Evolutionary conservation across 2,113 vertebrate species (phyloP), one percentile per base, ranked within the genome.

Genomic region (Chrysochloris asiatica): DNA sequence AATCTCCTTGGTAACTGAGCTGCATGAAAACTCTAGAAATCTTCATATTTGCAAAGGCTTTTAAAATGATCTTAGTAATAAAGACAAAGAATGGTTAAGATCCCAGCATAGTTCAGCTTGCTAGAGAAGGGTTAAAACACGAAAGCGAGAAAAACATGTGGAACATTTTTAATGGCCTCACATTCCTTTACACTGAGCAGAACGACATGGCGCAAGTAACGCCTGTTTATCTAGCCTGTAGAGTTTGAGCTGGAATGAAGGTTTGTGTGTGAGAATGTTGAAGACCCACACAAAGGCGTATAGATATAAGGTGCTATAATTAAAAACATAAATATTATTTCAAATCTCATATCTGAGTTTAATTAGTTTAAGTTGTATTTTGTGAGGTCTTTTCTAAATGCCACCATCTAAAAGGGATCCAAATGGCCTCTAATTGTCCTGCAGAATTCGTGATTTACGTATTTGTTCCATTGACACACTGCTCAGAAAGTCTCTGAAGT

Each of bases 101-200:
- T 95, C 94, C 91, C 88, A 78, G 92, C 28, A 63, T 47, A 50
- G 16, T 13, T 28, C 78, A 81, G 73, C 30, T 75, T 76, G 89
- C 73, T 16, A 93, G 54, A 65, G 69, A 95, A 92, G 94, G 86
- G 95, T 94, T 95, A 94, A 95, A 73, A 61, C 54, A 10, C 45
- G 85, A 30, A 72, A 71, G 72, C 5, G 5, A 47, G n/a, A 79
- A 75, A 93, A 89, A 83, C 92, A 88, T 81, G 77, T 59, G 86
- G 94, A 82, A 50, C 73, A 0, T 56, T 78, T 92, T 91, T 95
- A 96, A 95, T 87, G 94, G 78, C 84, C 77, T 89, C 77, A 67
- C 95, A 96, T 94, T 95, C 96, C 95, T 96, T 88, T 83, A 80
- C 94, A 5, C 83, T 65, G 75, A 92, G 94, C 91, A 59, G 82